phyloP scores from a whole-genome alignment of 2,113 vertebrate species.

The Panurus biarmicus region DNA sequence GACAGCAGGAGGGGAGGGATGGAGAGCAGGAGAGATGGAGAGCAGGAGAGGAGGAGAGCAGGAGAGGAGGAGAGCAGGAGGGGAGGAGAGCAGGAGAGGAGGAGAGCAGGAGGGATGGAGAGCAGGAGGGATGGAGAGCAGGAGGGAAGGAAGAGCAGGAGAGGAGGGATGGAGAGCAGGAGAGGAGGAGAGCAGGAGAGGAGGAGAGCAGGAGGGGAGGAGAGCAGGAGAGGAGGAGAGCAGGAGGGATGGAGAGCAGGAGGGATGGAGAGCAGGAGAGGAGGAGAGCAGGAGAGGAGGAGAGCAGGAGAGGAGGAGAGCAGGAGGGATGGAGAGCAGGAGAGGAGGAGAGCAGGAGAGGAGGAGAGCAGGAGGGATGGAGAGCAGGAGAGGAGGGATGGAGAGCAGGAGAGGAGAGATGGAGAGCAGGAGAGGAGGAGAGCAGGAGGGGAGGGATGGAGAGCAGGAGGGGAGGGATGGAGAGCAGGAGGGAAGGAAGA shows the following conservation, averaged over 20 bases:
- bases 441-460: not conserved
- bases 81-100: not conserved
- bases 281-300: no score
- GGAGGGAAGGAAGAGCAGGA: no score
- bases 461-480: no score
- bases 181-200: no score
- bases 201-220: not conserved
- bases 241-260: not conserved
- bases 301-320: no score
- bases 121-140: not conserved
- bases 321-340: not conserved
- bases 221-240: not conserved
- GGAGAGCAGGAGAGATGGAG: not conserved
- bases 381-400: not conserved
- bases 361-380: not conserved
- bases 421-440: no score
- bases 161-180: not conserved
- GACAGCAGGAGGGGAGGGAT: no score
- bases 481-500: not conserved
- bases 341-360: no score
- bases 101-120: not conserved
- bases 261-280: not conserved
- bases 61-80: not conserved
- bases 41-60: not conserved
- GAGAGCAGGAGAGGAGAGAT: no score